Evolutionary conservation across 2,113 vertebrate species (phyloP).

Genomic region (Rhinogobius similis): DNA sequence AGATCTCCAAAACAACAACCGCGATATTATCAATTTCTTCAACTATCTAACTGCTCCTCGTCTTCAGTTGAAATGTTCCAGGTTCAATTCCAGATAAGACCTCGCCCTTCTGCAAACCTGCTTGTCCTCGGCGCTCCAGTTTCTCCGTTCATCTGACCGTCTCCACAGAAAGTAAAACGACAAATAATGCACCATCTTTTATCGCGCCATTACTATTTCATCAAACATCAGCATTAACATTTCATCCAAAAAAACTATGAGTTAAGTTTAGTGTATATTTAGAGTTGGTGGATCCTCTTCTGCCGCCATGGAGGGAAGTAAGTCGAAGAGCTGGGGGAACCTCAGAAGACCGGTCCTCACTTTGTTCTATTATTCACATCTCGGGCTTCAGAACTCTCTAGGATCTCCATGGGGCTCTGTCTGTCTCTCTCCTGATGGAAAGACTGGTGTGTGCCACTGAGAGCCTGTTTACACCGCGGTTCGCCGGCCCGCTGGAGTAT

Average conservation of each 20-base stretch:
- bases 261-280: slow-evolving; percentile 35
- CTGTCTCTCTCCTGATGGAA: slow-evolving; percentile 68
- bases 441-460: slow-evolving; percentile 52
- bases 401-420: slow-evolving; percentile 70
- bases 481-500: slow-evolving; percentile 40
- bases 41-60: too few species aligned
- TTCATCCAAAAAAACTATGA: slow-evolving; percentile 22
- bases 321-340: slow-evolving; percentile 72
- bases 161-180: too few species aligned
- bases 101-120: too few species aligned
- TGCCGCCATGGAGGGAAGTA: slow-evolving; percentile 57
- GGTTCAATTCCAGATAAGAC: too few species aligned
- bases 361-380: slow-evolving; percentile 87
- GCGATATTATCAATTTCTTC: too few species aligned
- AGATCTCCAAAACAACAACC: too few species aligned
- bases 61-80: too few species aligned
- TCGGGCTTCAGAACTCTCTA: slow-evolving; percentile 77
- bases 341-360: slow-evolving; percentile 78
- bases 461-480: slow-evolving; percentile 65
- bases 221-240: slow-evolving; percentile 8
- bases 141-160: too few species aligned
- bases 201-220: neutral
- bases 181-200: neutral
- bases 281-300: slow-evolving; percentile 33
- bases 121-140: too few species aligned